Percentiles rank a stretch among this genome's conserved stretches.
Conservation (phyloP, 2,113 vertebrate genomes). For the Loxodonta africana region DNA sequence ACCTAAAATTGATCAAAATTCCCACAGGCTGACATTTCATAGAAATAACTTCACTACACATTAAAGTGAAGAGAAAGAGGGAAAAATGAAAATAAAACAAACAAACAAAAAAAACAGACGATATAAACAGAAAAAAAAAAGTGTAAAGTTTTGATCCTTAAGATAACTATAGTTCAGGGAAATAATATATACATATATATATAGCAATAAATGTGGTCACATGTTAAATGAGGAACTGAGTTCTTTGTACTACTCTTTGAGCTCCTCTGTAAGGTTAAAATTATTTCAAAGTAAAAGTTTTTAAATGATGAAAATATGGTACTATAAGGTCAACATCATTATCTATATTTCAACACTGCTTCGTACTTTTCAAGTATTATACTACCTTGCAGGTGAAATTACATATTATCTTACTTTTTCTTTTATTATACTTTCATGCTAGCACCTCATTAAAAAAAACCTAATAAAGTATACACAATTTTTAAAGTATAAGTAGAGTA, state of each 20-base stretch:
- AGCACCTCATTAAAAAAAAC: background rate
- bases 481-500: background rate
- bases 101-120: background rate
- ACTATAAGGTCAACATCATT: background rate
- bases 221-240: background rate
- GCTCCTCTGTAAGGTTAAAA: conserved; percentile 25
- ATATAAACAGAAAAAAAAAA: background rate
- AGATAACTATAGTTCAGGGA: background rate
- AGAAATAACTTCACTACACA: background rate
- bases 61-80: background rate
- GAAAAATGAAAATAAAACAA: background rate
- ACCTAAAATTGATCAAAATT: background rate
- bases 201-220: background rate
- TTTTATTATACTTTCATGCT: background rate
- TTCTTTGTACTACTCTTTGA: conserved; percentile 10
- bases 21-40: background rate
- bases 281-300: conserved; percentile 44
- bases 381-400: background rate
- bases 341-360: background rate
- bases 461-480: background rate
- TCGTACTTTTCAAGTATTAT: background rate
- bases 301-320: conserved; percentile 24
- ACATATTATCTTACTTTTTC: background rate
- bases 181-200: background rate
- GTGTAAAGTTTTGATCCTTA: background rate